Percentiles rank a stretch among this genome's conserved stretches.
phyloP scores from a whole-genome alignment of 53 echinoderm and acorn worm species.

The Stichopus horrens region DNA sequence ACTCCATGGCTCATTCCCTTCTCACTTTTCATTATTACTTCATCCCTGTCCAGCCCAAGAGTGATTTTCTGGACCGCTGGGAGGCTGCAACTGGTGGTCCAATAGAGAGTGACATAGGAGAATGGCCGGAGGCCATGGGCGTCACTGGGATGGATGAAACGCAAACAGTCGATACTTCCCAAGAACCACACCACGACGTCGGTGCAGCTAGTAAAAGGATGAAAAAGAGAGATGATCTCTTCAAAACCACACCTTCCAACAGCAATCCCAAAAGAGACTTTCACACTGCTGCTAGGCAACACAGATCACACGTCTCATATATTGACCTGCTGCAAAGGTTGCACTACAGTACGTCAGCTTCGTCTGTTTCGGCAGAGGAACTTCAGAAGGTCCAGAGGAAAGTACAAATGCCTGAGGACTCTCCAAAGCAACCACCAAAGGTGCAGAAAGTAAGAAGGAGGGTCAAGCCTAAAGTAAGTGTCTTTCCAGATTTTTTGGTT shows the following conservation, averaged over 20 bases:
- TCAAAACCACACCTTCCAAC: not conserved
- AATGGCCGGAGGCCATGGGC: conserved; percentile 26
- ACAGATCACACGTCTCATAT: conserved; percentile 5
- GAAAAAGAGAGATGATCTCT: not conserved
- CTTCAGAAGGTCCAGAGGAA: conserved; percentile 17
- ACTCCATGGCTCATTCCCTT: too few species aligned
- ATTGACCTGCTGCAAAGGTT: not conserved
- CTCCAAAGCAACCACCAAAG: conserved; percentile 31
- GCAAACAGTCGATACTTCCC: not conserved
- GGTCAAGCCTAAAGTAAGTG: conserved; percentile 18
- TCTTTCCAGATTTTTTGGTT: not conserved
- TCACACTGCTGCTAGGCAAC: conserved; percentile 32
- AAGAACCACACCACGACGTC: not conserved
- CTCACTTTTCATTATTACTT: too few species aligned
- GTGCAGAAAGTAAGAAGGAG: conserved; percentile 37
- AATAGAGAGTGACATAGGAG: not conserved
- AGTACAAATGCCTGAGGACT: not conserved
- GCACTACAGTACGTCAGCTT: not conserved
- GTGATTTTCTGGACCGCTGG: conserved; percentile 33
- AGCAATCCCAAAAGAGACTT: conserved; percentile 18
- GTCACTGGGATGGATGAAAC: conserved; percentile 34
- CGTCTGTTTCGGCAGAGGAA: conserved; percentile 15
- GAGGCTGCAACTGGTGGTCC: conserved; percentile 41
- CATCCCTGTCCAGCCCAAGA: not conserved
- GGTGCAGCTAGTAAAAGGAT: not conserved